Evolutionary conservation across 2,888 invertebrate genomes (phyloP).

Genomic region (Eulithis testata): DNA sequence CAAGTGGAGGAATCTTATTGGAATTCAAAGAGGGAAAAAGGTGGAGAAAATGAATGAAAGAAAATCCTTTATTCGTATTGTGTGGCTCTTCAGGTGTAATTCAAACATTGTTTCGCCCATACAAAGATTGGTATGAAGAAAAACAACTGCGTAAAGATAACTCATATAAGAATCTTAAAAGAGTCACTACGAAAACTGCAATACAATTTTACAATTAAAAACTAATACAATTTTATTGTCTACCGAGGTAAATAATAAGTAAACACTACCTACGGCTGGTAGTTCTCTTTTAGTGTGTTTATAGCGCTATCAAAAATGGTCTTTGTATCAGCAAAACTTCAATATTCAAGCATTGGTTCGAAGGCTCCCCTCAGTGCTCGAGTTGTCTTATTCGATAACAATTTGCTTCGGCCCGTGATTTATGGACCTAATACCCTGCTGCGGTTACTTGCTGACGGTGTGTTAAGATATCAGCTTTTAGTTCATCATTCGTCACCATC

Average conservation of each 20-base stretch:
- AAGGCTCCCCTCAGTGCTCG: slow-evolving; percentile 30
- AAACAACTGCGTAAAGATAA: too few relatives aligned
- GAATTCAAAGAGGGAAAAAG: slow-evolving; percentile 15
- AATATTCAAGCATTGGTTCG: slow-evolving; percentile 34
- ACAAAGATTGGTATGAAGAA: too few relatives aligned
- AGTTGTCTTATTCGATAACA: slow-evolving; percentile 60
- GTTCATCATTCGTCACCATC: background rate
- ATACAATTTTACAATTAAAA: too few relatives aligned
- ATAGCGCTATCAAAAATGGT: background rate
- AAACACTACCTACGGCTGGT: too few relatives aligned
- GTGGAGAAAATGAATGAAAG: background rate
- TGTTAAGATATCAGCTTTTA: slow-evolving; percentile 42
- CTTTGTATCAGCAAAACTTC: slow-evolving; percentile 17
- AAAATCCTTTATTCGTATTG: background rate
- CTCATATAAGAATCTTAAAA: too few relatives aligned
- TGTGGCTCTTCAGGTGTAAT: background rate
- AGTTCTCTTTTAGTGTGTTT: too few relatives aligned
- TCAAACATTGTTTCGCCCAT: background rate
- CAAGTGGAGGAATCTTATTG: slow-evolving; percentile 33
- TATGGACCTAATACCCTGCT: slow-evolving; percentile 62
- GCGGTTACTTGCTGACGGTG: slow-evolving; percentile 54
- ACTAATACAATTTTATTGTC: too few relatives aligned
- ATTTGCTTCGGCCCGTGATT: slow-evolving; percentile 72
- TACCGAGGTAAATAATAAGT: too few relatives aligned
- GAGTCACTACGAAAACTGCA: too few relatives aligned